These are phyloP conservation scores for Sapajus apella DNA, from an alignment of 2,113 vertebrate species.

Conservation along the genomic window DNA sequence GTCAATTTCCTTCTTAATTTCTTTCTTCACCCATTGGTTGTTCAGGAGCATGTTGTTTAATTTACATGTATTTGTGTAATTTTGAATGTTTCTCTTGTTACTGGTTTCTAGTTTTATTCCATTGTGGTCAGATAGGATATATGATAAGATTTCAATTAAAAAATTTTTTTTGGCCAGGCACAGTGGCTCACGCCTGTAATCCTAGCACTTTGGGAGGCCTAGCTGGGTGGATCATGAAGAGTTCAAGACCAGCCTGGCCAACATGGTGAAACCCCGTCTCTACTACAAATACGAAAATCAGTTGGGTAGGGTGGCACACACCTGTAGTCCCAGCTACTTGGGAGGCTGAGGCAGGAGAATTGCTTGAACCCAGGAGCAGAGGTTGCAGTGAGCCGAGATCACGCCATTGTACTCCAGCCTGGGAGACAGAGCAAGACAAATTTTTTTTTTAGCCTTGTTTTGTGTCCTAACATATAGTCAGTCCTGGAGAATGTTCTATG, in stretches of 20 bases:
- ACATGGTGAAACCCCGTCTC: too few species aligned
- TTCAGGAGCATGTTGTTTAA: neutral
- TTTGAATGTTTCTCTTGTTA: neutral
- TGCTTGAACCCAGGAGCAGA: too few species aligned
- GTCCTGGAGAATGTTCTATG: neutral
- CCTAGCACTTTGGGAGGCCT: too few species aligned
- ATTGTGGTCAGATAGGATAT: neutral
- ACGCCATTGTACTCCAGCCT: too few species aligned
- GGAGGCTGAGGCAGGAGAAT: too few species aligned
- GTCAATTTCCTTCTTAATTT: neutral
- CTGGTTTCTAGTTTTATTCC: neutral
- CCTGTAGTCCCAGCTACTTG: too few species aligned
- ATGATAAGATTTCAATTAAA: neutral
- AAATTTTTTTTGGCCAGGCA: neutral
- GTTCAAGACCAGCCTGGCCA: too few species aligned
- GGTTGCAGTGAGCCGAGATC: too few species aligned
- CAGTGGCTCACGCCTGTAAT: neutral
- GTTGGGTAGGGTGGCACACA: too few species aligned
- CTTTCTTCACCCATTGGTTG: neutral
- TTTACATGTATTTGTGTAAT: neutral
- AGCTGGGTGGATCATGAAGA: too few species aligned
- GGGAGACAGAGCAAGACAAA: neutral
- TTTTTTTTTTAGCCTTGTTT: neutral
- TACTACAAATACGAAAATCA: too few species aligned
- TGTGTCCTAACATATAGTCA: neutral